Percentiles rank a stretch among this genome's conserved stretches.
Conservation (phyloP, 2,888 invertebrate genomes). For the Ectemnius lituratus region DNA sequence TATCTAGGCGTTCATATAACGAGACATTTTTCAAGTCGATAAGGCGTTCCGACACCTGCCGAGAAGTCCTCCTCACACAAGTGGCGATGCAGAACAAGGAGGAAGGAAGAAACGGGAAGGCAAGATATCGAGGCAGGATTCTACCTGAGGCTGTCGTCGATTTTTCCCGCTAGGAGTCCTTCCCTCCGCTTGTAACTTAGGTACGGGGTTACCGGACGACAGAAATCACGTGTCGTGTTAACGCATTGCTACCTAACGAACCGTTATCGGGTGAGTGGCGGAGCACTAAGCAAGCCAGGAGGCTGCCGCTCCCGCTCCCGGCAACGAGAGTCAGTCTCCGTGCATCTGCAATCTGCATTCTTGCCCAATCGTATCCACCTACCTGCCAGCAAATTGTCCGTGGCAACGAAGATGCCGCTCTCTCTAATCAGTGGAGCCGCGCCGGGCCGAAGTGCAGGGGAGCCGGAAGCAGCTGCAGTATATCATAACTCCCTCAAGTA, state of each 20-base stretch:
- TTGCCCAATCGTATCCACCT: constrained; percentile 25
- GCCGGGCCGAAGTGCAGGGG: background rate
- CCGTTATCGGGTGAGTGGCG: constrained; percentile 62
- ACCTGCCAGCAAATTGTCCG: constrained; percentile 33
- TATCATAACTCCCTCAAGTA: too few relatives aligned
- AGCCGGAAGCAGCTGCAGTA: too few relatives aligned
- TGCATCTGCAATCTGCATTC: constrained; percentile 45
- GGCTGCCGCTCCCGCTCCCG: constrained; percentile 22
- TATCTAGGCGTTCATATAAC: constrained; percentile 15
- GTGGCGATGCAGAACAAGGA: background rate
- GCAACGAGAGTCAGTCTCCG: constrained; percentile 18
- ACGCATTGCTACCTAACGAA: constrained; percentile 63
- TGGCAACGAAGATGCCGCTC: constrained; percentile 20
- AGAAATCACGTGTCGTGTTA: constrained; percentile 63
- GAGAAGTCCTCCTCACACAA: constrained; percentile 4
- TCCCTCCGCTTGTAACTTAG: background rate
- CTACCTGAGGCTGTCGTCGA: too few relatives aligned
- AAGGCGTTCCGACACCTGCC: constrained; percentile 37
- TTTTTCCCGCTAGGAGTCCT: background rate
- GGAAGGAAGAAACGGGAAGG: constrained; percentile 3
- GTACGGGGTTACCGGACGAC: constrained; percentile 39
- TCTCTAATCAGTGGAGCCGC: background rate
- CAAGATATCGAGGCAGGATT: background rate
- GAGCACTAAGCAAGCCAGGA: background rate
- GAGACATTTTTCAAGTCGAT: constrained; percentile 36